Conservation (phyloP, 1,140 invertebrate species). For the Bombus confusus region DNA sequence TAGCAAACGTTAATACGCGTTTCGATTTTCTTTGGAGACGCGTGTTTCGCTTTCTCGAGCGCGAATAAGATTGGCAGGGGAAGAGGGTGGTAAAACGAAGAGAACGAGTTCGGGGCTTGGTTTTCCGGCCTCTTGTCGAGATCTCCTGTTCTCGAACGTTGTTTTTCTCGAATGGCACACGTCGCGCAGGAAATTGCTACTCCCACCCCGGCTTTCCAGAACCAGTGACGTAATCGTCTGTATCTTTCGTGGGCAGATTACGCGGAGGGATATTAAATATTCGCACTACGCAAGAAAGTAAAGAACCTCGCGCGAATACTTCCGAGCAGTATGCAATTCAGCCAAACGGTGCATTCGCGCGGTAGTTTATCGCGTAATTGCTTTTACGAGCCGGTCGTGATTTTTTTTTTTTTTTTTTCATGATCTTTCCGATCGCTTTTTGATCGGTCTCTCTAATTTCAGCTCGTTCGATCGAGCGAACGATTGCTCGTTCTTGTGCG, state of each 20-base stretch:
- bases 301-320: conserved; percentile 33
- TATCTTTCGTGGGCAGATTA: conserved; percentile 46
- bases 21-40: conserved; percentile 57
- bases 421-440: neutral
- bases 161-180: conserved; percentile 56
- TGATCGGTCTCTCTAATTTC: neutral
- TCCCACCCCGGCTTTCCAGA: neutral
- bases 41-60: conserved; percentile 38
- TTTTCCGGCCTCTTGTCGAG: conserved; percentile 5
- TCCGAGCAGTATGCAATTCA: neutral
- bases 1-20: conserved; percentile 55
- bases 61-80: neutral
- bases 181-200: conserved; percentile 59
- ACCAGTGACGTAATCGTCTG: conserved; percentile 45
- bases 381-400: neutral
- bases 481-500: neutral
- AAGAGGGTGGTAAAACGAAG: neutral
- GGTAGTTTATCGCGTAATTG: conserved; percentile 25
- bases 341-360: neutral
- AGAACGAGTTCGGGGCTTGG: no score
- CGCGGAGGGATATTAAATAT: conserved; percentile 36
- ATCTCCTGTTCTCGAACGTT: conserved; percentile 54
- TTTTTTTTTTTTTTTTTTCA: neutral
- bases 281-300: conserved; percentile 33
- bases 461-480: neutral